Conservation (phyloP, 2,113 vertebrate genomes). For the Silurus glanis region DNA sequence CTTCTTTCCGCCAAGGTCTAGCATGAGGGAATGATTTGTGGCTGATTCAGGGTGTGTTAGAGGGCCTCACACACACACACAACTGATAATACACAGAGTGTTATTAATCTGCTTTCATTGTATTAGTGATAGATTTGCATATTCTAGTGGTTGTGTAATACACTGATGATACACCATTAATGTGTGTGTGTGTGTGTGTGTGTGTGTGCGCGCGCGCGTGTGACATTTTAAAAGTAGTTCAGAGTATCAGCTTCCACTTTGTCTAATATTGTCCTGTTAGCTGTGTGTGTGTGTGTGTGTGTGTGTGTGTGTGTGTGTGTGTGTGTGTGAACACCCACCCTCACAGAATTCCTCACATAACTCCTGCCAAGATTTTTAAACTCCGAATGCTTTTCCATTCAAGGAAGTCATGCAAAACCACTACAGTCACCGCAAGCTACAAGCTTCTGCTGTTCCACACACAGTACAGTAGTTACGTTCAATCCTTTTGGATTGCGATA, state of each 20-base stretch:
- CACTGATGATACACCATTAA: not conserved
- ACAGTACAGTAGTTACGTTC: not conserved
- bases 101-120: not conserved
- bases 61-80: not conserved
- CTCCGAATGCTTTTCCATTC: not conserved
- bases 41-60: not conserved
- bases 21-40: not conserved
- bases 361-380: conserved; percentile 50
- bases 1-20: conserved; percentile 10
- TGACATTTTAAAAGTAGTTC: not conserved
- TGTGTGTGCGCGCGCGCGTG: too few relatives aligned
- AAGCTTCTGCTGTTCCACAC: not conserved
- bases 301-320: too few relatives aligned
- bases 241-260: not conserved
- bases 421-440: not conserved
- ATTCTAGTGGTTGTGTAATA: not conserved
- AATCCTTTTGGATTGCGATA: not conserved
- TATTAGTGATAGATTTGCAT: not conserved
- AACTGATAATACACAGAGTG: not conserved
- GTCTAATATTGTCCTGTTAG: conserved; percentile 7
- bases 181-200: not conserved
- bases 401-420: conserved; percentile 11
- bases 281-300: not conserved
- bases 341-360: conserved; percentile 49
- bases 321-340: not conserved